A percentile compares a stretch with the other conserved stretches of the same genome.
Evolutionary conservation across 2,888 invertebrate species (phyloP).

Genomic region (Rhorus exstirpatorius): DNA sequence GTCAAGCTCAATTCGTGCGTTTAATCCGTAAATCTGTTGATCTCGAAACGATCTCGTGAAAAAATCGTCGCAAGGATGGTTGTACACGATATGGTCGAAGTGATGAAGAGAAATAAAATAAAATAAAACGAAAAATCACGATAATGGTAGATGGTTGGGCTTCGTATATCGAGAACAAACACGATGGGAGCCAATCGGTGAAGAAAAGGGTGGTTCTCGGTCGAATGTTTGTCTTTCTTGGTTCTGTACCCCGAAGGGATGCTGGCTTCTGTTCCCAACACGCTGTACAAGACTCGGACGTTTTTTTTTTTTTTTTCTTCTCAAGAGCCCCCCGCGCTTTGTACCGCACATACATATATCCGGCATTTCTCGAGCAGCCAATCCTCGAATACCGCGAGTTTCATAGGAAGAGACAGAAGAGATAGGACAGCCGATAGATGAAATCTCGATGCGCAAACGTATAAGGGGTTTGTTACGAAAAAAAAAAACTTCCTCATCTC

Average conservation of each 20-base stretch:
- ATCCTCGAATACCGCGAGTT: slow-evolving; percentile 60
- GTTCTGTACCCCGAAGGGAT: slow-evolving; percentile 74
- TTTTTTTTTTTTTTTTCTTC: no score
- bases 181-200: slow-evolving; percentile 80
- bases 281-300: not conserved
- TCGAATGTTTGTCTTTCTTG: slow-evolving; percentile 78
- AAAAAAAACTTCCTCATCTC: slow-evolving; percentile 65
- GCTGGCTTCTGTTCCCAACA: slow-evolving; percentile 63
- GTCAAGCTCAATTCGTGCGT: slow-evolving; percentile 45
- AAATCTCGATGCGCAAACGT: slow-evolving; percentile 58
- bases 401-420: no score
- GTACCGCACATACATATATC: slow-evolving; percentile 33
- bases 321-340: slow-evolving; percentile 21
- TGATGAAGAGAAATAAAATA: slow-evolving; percentile 25
- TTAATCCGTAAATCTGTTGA: slow-evolving; percentile 67
- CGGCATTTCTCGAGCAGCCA: slow-evolving; percentile 61
- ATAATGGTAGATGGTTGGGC: slow-evolving; percentile 76
- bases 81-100: slow-evolving; percentile 4
- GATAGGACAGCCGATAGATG: slow-evolving; percentile 60
- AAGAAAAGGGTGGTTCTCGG: slow-evolving; percentile 81
- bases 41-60: slow-evolving; percentile 48
- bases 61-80: slow-evolving; percentile 10
- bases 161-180: slow-evolving; percentile 75
- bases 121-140: slow-evolving; percentile 23
- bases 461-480: slow-evolving; percentile 46